phyloP scores from a whole-genome alignment of 1,140 invertebrate genomes.

The Proales similis region DNA sequence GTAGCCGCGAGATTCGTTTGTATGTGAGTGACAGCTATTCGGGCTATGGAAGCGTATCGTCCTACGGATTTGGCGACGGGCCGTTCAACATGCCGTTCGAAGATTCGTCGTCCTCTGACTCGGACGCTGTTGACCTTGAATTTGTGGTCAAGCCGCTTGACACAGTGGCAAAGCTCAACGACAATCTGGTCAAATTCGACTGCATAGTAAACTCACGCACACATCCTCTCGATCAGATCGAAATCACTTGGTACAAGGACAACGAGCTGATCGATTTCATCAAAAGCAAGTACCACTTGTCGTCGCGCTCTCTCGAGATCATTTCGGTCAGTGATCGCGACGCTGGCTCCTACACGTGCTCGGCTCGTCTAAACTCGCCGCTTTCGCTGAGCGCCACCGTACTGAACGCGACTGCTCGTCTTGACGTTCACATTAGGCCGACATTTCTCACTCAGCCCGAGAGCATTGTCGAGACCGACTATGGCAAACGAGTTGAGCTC shows the following conservation, averaged over 20 bases:
- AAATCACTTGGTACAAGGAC: conserved; percentile 37
- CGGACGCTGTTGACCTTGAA: conserved; percentile 7
- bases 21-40: conserved; percentile 22
- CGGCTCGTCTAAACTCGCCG: conserved; percentile 30
- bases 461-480: conserved; percentile 30
- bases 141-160: conserved; percentile 25
- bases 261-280: conserved; percentile 30
- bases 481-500: conserved; percentile 21
- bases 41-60: neutral
- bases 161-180: conserved; percentile 25
- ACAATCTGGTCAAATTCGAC: conserved; percentile 37
- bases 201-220: conserved; percentile 33
- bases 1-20: conserved; percentile 20
- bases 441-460: conserved; percentile 30
- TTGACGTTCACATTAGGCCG: too few species aligned
- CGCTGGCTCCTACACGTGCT: conserved; percentile 25
- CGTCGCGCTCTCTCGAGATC: conserved; percentile 28
- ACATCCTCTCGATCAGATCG: conserved; percentile 20
- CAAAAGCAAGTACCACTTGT: conserved; percentile 33
- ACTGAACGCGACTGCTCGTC: too few species aligned
- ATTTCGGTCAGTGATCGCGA: conserved; percentile 37
- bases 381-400: conserved; percentile 19
- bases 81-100: neutral
- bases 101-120: neutral
- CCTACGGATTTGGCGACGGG: too few species aligned